These are phyloP conservation scores for Callipepla californica DNA, from an alignment of 2,113 vertebrate species.

Conservation along the genomic window DNA sequence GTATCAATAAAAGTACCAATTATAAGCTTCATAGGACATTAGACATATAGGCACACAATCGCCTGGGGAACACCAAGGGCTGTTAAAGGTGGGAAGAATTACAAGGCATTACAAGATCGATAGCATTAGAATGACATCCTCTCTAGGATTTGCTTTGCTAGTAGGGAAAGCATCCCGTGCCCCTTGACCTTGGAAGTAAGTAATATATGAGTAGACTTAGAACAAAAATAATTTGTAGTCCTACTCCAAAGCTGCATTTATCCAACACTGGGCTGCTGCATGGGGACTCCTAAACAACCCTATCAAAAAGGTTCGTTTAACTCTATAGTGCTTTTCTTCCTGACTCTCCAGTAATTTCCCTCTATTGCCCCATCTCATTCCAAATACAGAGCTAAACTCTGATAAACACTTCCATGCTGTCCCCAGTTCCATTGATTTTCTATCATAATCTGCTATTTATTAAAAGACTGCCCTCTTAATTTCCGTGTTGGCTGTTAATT, in stretches of 20 bases:
- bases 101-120: not conserved
- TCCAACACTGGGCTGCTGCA: not conserved
- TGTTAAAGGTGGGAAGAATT: not conserved
- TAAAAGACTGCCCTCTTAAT: not conserved
- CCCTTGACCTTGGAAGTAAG: not conserved
- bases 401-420: not conserved
- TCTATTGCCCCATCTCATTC: accelerated
- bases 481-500: not conserved
- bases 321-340: not conserved
- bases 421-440: not conserved
- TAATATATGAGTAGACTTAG: accelerated
- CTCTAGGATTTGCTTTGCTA: not conserved
- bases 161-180: not conserved
- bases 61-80: not conserved
- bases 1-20: not conserved
- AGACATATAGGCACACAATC: not conserved
- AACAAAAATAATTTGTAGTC: not conserved
- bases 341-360: not conserved
- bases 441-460: not conserved
- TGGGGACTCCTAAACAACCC: not conserved
- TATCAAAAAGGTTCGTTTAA: not conserved
- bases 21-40: not conserved
- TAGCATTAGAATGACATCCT: not conserved
- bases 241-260: not conserved
- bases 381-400: not conserved